phyloP scores from a whole-genome alignment of 2,797 vertebrate species.

The Schizothorax lantsangensis region DNA sequence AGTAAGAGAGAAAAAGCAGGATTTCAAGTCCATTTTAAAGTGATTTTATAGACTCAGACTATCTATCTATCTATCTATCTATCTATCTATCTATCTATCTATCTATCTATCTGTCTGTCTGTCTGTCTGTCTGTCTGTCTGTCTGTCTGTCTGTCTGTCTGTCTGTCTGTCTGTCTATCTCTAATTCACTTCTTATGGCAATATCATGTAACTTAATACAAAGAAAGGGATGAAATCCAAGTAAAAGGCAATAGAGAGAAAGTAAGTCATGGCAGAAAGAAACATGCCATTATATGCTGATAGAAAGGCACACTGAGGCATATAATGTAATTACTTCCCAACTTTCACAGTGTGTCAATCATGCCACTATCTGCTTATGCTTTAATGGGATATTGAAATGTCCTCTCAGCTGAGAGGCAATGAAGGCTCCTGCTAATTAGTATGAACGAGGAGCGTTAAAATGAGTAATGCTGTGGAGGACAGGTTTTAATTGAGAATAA shows the following conservation, averaged over 20 bases:
- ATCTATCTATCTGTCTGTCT: neutral
- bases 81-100: neutral
- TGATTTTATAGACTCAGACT: neutral
- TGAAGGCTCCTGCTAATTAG: slow-evolving; percentile 80
- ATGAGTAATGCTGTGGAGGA: slow-evolving; percentile 83
- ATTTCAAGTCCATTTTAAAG: neutral
- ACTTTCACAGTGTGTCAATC: slow-evolving; percentile 82
- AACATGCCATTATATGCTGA: slow-evolving; percentile 56
- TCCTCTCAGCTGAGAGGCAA: slow-evolving; percentile 78
- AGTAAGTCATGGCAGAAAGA: slow-evolving; percentile 65
- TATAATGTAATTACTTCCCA: slow-evolving; percentile 80
- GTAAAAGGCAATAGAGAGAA: neutral
- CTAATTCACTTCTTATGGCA: neutral
- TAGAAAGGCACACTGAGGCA: slow-evolving; percentile 74
- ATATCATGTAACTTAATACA: neutral
- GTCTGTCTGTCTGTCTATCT: neutral
- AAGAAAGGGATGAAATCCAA: slow-evolving; percentile 6
- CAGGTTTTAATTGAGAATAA: slow-evolving; percentile 85
- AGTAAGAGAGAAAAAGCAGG: neutral
- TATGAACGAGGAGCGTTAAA: slow-evolving; percentile 81
- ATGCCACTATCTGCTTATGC: slow-evolving; percentile 77
- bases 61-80: too few relatives aligned
- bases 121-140: neutral
- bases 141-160: neutral
- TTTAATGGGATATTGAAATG: slow-evolving; percentile 85